A percentile compares a stretch with the other conserved stretches of the same genome.
These are phyloP conservation scores for Matsumurasca onukii DNA, from an alignment of 1,140 invertebrate genomes.

Conservation along the genomic window DNA sequence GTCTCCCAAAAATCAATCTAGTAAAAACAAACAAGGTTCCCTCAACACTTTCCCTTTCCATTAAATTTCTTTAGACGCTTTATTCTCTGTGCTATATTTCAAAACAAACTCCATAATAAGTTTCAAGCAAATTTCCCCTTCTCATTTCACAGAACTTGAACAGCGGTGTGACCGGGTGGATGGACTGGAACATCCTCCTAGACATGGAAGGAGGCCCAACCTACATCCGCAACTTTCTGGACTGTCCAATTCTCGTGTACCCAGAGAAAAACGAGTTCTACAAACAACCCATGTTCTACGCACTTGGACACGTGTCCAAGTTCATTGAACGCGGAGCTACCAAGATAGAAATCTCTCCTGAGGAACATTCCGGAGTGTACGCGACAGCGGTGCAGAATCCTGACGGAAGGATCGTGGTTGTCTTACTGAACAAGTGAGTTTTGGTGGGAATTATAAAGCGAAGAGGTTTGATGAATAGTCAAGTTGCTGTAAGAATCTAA, in stretches of 20 bases:
- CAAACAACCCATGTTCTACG: conserved; percentile 89
- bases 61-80: too few relatives aligned
- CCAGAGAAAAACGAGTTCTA: conserved; percentile 68
- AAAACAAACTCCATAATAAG: too few relatives aligned
- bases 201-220: conserved; percentile 79
- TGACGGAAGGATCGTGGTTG: conserved; percentile 56
- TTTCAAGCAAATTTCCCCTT: too few relatives aligned
- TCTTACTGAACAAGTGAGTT: conserved; percentile 66
- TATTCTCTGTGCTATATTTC: too few relatives aligned
- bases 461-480: too few relatives aligned
- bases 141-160: conserved; percentile 70
- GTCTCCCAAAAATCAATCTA: too few relatives aligned
- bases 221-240: conserved; percentile 74
- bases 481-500: too few relatives aligned
- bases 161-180: conserved; percentile 71
- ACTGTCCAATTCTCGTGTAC: conserved; percentile 76
- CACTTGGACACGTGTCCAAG: conserved; percentile 83
- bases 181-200: conserved; percentile 88
- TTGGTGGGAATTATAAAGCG: too few relatives aligned
- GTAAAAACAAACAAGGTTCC: too few relatives aligned
- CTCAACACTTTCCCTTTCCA: too few relatives aligned
- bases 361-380: conserved; percentile 39
- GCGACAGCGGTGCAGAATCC: conserved; percentile 59
- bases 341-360: conserved; percentile 46
- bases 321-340: conserved; percentile 66